A percentile compares a stretch with the other conserved stretches of the same genome.
Evolutionary conservation across 2,888 invertebrate species (phyloP).

Genomic region (Chydorus sphaericus): DNA sequence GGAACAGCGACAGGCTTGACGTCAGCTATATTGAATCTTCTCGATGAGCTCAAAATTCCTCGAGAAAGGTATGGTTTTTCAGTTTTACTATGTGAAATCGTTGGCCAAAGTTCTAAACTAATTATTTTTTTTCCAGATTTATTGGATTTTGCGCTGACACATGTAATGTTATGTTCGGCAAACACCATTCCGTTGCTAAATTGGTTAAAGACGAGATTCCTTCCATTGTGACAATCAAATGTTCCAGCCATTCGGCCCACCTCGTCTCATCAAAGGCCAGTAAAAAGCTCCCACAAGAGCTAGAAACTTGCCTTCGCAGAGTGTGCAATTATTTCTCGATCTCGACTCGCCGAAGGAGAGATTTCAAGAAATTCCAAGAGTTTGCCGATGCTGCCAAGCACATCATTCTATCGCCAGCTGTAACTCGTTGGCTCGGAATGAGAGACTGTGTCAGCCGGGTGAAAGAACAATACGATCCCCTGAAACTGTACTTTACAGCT

Average conservation of each 20-base stretch:
- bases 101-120: too few relatives aligned
- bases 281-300: conserved; percentile 23
- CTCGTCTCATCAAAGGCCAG: conserved; percentile 25
- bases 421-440: conserved; percentile 26
- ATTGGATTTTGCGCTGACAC: conserved; percentile 24
- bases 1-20: conserved; percentile 12
- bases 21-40: conserved; percentile 4
- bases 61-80: too few relatives aligned
- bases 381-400: conserved; percentile 25
- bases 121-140: too few relatives aligned
- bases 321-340: conserved; percentile 22
- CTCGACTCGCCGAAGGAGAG: conserved; percentile 19
- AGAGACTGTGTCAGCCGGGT: conserved; percentile 25
- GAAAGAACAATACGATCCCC: conserved; percentile 25
- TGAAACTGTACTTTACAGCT: conserved; percentile 21
- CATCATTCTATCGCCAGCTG: conserved; percentile 19
- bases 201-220: conserved; percentile 11
- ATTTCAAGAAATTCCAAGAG: conserved; percentile 24
- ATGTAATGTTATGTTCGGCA: conserved; percentile 24
- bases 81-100: too few relatives aligned
- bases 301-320: conserved; percentile 20
- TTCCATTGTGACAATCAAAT: conserved; percentile 24
- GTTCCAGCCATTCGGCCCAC: conserved; percentile 26
- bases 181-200: conserved; percentile 15
- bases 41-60: too few relatives aligned